phyloP scores from a whole-genome alignment of 2,888 invertebrate species.

The Poecilus cupreus region DNA sequence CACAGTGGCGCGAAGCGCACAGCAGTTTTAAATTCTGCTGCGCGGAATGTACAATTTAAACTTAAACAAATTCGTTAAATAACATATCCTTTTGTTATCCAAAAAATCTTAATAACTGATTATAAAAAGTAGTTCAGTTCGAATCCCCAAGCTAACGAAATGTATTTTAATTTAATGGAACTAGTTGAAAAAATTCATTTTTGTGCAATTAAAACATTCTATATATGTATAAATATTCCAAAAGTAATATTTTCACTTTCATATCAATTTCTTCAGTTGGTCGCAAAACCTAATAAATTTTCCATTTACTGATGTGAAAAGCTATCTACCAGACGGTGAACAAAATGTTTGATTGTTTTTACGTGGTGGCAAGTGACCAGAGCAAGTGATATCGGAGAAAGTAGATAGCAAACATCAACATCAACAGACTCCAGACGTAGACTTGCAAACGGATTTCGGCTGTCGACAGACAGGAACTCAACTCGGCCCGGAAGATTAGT shows the following conservation, averaged over 20 bases:
- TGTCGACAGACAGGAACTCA: conserved; percentile 1
- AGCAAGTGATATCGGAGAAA: conserved; percentile 1
- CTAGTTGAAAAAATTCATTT: too few species aligned
- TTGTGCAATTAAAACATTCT: too few species aligned
- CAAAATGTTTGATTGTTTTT: conserved; percentile 33
- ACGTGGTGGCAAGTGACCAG: conserved; percentile 7
- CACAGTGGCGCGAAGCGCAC: too few species aligned
- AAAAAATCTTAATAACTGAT: too few species aligned
- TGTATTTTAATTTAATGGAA: too few species aligned
- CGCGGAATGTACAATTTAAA: too few species aligned
- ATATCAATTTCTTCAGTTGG: background rate
- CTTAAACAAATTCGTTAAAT: too few species aligned
- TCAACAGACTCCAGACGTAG: background rate
- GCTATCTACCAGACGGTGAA: conserved; percentile 1
- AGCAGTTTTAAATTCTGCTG: too few species aligned
- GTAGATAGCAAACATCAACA: conserved; percentile 15
- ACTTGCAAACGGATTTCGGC: conserved; percentile 2
- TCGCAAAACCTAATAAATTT: background rate
- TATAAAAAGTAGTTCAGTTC: too few species aligned
- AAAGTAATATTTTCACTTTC: background rate
- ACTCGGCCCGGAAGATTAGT: background rate
- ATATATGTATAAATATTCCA: background rate
- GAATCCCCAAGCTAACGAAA: too few species aligned
- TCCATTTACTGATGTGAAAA: background rate
- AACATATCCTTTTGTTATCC: too few species aligned